phyloP scores from a whole-genome alignment of 2,113 vertebrate genomes.

The Nibea coibor region DNA sequence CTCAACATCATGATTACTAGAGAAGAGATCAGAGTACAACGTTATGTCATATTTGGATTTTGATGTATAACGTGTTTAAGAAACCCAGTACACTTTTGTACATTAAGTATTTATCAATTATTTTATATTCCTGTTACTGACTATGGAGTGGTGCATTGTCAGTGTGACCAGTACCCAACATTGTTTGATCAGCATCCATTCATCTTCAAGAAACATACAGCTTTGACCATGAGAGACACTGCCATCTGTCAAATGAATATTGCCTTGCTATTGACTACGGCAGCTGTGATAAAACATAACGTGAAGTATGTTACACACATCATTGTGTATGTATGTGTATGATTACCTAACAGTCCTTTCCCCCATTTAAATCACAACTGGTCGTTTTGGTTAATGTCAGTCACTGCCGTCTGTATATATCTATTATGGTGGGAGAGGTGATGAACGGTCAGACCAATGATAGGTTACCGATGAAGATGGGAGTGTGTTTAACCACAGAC shows the following conservation, averaged over 20 bases:
- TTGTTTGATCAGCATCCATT: constrained; percentile 6
- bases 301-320: not conserved
- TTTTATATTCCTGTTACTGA: not conserved
- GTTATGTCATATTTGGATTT: not conserved
- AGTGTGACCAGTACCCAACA: not conserved
- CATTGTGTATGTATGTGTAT: no score
- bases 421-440: not conserved
- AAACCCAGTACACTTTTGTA: not conserved
- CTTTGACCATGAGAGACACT: not conserved
- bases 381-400: not conserved
- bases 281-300: not conserved
- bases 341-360: not conserved
- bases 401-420: not conserved
- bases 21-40: not conserved
- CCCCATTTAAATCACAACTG: not conserved
- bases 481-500: not conserved
- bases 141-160: not conserved
- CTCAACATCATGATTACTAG: no score
- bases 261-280: not conserved
- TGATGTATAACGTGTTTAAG: not conserved
- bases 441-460: not conserved
- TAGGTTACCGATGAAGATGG: no score
- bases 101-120: no score
- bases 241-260: not conserved
- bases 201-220: not conserved